These are phyloP conservation scores for Notolepis coatsorum DNA, from an alignment of 2,797 vertebrate species.

Conservation along the genomic window DNA sequence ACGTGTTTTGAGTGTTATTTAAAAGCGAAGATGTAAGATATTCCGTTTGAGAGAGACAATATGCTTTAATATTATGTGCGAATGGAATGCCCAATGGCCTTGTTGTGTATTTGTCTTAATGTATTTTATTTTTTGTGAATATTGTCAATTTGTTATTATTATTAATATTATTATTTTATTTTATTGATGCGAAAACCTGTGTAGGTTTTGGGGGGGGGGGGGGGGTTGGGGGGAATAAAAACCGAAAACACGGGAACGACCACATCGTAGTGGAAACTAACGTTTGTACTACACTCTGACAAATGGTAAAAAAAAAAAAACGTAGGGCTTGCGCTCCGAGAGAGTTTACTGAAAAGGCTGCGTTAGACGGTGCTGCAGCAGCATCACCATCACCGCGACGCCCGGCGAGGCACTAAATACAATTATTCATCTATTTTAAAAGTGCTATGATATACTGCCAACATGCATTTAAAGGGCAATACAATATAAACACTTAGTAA, in stretches of 20 bases:
- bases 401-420: constrained; percentile 77
- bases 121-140: constrained; percentile 94
- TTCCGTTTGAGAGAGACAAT: constrained; percentile 93
- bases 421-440: constrained; percentile 90
- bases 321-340: constrained; percentile 72
- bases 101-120: constrained; percentile 95
- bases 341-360: constrained; percentile 86
- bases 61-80: constrained; percentile 92
- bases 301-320: constrained; percentile 84
- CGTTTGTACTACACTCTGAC: constrained; percentile 87
- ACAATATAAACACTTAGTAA: constrained; percentile 78
- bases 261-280: constrained; percentile 82
- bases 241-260: constrained; percentile 66
- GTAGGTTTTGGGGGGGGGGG: too few species aligned
- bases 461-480: constrained; percentile 86
- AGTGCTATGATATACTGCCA: constrained; percentile 85
- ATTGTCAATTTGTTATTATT: constrained; percentile 80
- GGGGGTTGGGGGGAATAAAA: too few species aligned
- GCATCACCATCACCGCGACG: too few species aligned
- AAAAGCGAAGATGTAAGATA: constrained; percentile 96
- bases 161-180: constrained; percentile 78
- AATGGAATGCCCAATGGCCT: constrained; percentile 93
- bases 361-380: constrained; percentile 75
- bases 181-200: constrained; percentile 84
- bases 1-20: constrained; percentile 87